Percentiles rank a stretch among this genome's conserved stretches.
Conservation (phyloP, 1,140 invertebrate genomes). For the Tenebrio molitor region DNA sequence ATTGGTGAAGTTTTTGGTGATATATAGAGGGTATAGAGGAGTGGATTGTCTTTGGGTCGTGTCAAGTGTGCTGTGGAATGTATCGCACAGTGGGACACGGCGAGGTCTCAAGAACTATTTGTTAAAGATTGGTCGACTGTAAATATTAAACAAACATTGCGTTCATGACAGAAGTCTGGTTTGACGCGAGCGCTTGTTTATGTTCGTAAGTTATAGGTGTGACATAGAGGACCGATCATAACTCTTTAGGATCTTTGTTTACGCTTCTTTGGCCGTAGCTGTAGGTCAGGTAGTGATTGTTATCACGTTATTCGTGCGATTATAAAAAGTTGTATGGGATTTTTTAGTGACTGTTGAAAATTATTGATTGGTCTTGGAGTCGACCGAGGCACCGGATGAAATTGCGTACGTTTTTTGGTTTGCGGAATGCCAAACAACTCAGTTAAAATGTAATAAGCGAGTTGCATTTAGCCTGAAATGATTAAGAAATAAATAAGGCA, state of each 20-base stretch:
- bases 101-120: slow-evolving; percentile 18
- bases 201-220: slow-evolving; percentile 49
- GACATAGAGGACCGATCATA: slow-evolving; percentile 51
- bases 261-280: slow-evolving; percentile 37
- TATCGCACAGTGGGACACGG: not conserved
- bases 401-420: slow-evolving; percentile 20
- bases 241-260: slow-evolving; percentile 46
- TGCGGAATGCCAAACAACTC: not conserved
- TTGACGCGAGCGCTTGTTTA: slow-evolving; percentile 48
- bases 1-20: too few relatives aligned
- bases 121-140: slow-evolving; percentile 46
- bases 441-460: slow-evolving; percentile 45
- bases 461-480: slow-evolving; percentile 41
- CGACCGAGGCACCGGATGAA: not conserved
- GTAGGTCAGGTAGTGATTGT: slow-evolving; percentile 41
- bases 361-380: slow-evolving; percentile 17
- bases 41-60: not conserved
- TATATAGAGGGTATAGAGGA: too few relatives aligned
- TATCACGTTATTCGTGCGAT: slow-evolving; percentile 33
- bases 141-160: slow-evolving; percentile 54
- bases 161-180: slow-evolving; percentile 52
- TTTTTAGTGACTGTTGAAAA: slow-evolving; percentile 33
- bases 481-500: slow-evolving; percentile 47
- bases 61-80: slow-evolving; percentile 6
- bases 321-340: slow-evolving; percentile 13